A percentile compares a stretch with the other conserved stretches of the same genome.
Conservation (phyloP, 2,113 vertebrate genomes). For the Gymnarchus niloticus region DNA sequence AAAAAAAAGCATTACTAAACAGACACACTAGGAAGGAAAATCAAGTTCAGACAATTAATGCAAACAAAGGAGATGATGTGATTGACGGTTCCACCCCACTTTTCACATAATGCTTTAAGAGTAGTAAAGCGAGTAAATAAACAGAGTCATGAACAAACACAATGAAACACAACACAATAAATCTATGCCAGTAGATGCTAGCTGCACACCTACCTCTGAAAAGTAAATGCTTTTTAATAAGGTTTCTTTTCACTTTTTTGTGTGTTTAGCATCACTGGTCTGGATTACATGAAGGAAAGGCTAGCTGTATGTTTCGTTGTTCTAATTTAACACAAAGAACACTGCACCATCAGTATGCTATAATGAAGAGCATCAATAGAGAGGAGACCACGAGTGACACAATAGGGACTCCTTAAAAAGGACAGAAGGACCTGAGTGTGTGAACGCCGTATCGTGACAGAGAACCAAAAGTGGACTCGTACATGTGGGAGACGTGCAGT, state of each 20-base stretch:
- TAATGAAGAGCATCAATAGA: neutral
- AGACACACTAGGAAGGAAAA: too few species aligned
- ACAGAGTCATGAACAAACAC: neutral
- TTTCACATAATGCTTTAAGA: neutral
- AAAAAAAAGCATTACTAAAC: too few species aligned
- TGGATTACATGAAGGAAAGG: neutral
- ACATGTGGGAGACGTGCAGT: neutral
- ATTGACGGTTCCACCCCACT: neutral
- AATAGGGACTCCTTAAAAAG: neutral
- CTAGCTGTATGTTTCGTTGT: neutral
- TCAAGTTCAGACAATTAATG: neutral
- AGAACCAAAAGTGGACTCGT: constrained; percentile 5
- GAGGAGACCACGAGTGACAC: neutral
- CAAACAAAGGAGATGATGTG: neutral
- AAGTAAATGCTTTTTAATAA: neutral
- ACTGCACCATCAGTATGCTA: neutral
- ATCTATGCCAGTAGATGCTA: neutral
- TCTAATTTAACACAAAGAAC: neutral
- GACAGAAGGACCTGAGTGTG: neutral
- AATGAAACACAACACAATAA: neutral
- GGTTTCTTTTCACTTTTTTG: neutral
- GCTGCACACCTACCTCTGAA: neutral
- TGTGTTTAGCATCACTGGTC: neutral
- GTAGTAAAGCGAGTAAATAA: neutral
- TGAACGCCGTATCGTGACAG: neutral